A percentile compares a stretch with the other conserved stretches of the same genome.
phyloP scores from a whole-genome alignment of 1,140 invertebrate genomes.

The Leptopilina clavipes region DNA sequence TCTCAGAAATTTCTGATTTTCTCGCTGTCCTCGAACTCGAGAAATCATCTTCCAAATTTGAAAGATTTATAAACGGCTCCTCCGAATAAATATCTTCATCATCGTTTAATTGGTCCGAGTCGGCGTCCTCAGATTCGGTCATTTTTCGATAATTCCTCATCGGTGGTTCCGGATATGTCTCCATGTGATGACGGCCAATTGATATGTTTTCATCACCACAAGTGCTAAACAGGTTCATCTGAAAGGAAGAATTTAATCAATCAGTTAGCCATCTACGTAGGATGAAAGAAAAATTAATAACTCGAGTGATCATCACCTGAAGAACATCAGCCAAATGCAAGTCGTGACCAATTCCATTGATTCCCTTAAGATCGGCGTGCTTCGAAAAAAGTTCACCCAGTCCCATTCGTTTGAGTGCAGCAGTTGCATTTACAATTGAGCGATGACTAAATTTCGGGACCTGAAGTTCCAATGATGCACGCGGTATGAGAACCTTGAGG shows the following conservation, averaged over 20 bases:
- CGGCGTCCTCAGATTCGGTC: slow-evolving; percentile 32
- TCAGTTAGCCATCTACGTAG: no score
- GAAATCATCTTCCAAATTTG: slow-evolving; percentile 72
- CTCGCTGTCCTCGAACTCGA: slow-evolving; percentile 69
- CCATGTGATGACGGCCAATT: slow-evolving; percentile 83
- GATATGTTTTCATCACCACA: slow-evolving; percentile 83
- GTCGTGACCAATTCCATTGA: slow-evolving; percentile 84
- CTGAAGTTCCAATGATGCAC: slow-evolving; percentile 85
- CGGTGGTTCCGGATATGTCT: slow-evolving; percentile 84
- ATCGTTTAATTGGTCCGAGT: slow-evolving; percentile 25
- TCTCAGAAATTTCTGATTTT: slow-evolving; percentile 82
- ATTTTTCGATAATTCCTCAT: slow-evolving; percentile 65
- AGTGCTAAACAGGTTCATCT: slow-evolving; percentile 83
- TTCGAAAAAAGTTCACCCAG: slow-evolving; percentile 84
- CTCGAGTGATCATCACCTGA: slow-evolving; percentile 79
- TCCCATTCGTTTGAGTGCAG: slow-evolving; percentile 85
- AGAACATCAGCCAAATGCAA: slow-evolving; percentile 86
- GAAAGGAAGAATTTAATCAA: slow-evolving; percentile 41
- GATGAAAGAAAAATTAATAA: no score
- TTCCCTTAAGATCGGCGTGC: slow-evolving; percentile 85
- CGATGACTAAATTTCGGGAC: slow-evolving; percentile 88
- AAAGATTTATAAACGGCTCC: slow-evolving; percentile 54
- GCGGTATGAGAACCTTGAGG: slow-evolving; percentile 81
- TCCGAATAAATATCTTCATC: slow-evolving; percentile 21
- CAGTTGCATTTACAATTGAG: slow-evolving; percentile 85